Evolutionary conservation across 2,113 vertebrate genomes (phyloP).

Genomic region (Ardeotis arabs): DNA sequence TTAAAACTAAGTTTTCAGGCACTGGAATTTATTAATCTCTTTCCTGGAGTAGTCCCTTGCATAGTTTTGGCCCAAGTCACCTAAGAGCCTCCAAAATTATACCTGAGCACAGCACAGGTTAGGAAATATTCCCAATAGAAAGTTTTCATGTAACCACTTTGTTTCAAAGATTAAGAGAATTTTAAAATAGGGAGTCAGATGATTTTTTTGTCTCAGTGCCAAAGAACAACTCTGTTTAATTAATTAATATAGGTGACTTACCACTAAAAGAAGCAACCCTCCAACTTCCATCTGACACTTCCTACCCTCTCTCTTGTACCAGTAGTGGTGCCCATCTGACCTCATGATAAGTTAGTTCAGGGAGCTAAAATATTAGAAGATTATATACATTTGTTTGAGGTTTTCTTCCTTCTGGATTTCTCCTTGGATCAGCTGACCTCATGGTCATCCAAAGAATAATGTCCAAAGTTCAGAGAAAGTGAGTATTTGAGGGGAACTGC

Average conservation of each 20-base stretch:
- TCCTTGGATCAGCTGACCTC: background rate
- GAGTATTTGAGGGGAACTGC: background rate
- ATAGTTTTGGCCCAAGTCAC: background rate
- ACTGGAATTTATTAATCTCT: background rate
- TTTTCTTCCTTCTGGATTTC: background rate
- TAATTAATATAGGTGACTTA: background rate
- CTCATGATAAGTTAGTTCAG: background rate
- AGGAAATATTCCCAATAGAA: background rate
- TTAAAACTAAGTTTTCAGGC: background rate
- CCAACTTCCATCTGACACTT: background rate
- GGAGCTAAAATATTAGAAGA: background rate
- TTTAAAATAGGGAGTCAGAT: background rate
- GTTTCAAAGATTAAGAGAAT: background rate
- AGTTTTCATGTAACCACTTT: background rate
- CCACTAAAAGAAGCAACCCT: background rate
- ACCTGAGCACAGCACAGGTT: background rate
- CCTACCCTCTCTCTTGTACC: background rate
- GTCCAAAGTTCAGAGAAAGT: background rate
- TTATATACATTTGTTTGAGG: background rate
- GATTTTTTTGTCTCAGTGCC: background rate
- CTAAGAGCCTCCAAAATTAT: background rate
- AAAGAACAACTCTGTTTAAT: background rate
- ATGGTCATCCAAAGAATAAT: background rate
- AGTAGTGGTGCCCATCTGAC: background rate
- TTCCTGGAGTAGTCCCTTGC: background rate